A percentile compares a stretch with the other conserved stretches of the same genome.
Evolutionary conservation across 1,140 invertebrate genomes (phyloP).

Genomic region (Anastrepha ludens): DNA sequence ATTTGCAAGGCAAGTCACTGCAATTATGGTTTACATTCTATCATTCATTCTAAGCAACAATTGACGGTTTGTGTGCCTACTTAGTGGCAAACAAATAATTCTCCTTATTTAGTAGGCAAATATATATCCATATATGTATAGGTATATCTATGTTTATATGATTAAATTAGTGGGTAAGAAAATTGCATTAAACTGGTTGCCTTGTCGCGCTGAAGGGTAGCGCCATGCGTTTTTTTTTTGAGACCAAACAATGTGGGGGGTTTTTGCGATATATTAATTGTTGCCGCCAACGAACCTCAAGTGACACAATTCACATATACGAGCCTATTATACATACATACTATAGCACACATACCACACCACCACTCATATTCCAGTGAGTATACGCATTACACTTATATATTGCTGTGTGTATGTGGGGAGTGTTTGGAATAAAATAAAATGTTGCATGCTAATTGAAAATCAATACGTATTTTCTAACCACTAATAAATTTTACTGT

Average conservation of each 20-base stretch:
- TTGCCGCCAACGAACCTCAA: neutral
- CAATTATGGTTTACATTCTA: neutral
- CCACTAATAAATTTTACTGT: constrained; percentile 15
- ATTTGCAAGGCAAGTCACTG: too few species aligned
- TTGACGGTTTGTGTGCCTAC: neutral
- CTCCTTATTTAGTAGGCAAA: neutral
- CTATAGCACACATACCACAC: too few species aligned
- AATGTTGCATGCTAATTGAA: constrained; percentile 42
- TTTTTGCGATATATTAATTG: too few species aligned
- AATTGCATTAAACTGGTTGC: neutral
- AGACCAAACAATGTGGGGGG: neutral
- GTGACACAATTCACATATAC: neutral
- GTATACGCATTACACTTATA: neutral
- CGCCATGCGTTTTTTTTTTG: neutral
- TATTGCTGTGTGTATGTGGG: neutral
- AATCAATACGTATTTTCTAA: constrained; percentile 46
- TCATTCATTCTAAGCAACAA: neutral
- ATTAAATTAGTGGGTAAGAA: constrained; percentile 17
- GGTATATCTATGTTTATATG: neutral
- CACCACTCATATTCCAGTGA: too few species aligned
- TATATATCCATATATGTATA: neutral
- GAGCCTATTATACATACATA: too few species aligned
- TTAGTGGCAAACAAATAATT: neutral
- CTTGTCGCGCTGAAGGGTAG: neutral
- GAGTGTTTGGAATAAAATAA: neutral